Percentiles rank a stretch among this genome's conserved stretches.
phyloP scores from a whole-genome alignment of 1,140 invertebrate genomes.

The Zaprionus lachaisei region DNA sequence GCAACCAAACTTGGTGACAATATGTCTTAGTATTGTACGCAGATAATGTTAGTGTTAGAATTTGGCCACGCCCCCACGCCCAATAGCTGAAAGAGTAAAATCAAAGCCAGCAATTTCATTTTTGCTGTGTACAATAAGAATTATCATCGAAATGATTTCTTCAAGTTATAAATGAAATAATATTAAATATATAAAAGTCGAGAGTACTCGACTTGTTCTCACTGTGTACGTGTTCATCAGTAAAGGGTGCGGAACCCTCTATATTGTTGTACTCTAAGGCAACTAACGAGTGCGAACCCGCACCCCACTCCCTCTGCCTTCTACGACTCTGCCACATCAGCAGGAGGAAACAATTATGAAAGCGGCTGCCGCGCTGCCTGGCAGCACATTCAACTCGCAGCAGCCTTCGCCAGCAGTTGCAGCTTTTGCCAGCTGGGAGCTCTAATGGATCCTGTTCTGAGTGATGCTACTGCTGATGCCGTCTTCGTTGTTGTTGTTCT shows the following conservation, averaged over 20 bases:
- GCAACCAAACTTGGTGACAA: too few species aligned
- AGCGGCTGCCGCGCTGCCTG: conserved; percentile 27
- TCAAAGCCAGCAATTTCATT: too few species aligned
- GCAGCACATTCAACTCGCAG: conserved; percentile 42
- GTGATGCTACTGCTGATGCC: conserved; percentile 15
- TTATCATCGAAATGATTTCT: too few species aligned
- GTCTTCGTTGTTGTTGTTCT: background rate
- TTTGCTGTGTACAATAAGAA: too few species aligned
- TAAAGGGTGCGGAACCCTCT: conserved; percentile 46
- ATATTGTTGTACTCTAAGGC: conserved; percentile 23
- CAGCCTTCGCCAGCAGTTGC: conserved; percentile 8
- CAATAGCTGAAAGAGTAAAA: too few species aligned
- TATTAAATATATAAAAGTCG: too few species aligned
- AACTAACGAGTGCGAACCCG: background rate
- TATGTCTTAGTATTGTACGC: too few species aligned
- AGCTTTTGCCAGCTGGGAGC: conserved; percentile 13
- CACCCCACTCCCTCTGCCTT: background rate
- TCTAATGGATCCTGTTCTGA: conserved; percentile 24
- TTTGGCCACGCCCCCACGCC: too few species aligned
- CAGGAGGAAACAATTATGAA: conserved; percentile 60
- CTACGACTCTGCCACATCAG: conserved; percentile 32
- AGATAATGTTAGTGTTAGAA: too few species aligned
- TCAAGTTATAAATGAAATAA: too few species aligned
- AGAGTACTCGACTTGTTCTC: background rate
- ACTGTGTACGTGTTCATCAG: conserved; percentile 16